Evolutionary conservation across 2,113 vertebrate genomes (phyloP).

Genomic region (Condylura cristata): DNA sequence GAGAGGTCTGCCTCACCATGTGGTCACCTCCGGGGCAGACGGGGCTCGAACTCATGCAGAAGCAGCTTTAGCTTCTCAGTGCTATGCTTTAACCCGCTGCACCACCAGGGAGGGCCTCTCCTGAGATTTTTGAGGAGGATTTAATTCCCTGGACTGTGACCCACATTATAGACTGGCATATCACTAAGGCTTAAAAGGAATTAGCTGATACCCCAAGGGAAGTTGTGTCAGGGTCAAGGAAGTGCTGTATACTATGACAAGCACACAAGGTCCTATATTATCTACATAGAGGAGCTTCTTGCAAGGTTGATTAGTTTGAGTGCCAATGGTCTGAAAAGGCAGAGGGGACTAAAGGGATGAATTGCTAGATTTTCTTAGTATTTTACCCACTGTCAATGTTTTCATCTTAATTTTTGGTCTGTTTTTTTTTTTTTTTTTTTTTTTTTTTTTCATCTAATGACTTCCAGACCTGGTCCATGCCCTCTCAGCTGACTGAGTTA

Average conservation of each 20-base stretch:
- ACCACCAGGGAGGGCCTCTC: no score
- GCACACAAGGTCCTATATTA: background rate
- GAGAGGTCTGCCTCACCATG: no score
- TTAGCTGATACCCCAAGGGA: background rate
- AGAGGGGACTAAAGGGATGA: background rate
- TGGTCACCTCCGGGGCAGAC: no score
- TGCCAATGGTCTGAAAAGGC: background rate
- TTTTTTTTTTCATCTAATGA: conserved; percentile 26
- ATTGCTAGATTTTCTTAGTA: background rate
- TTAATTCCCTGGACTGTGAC: background rate
- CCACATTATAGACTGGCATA: background rate
- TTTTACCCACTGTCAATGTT: conserved; percentile 53
- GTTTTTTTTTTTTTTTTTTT: conserved; percentile 24
- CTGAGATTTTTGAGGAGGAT: background rate
- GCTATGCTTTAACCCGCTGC: no score
- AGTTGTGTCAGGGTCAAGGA: background rate
- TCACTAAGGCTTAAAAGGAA: background rate
- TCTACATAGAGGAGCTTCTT: background rate
- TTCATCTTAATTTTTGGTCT: conserved; percentile 44
- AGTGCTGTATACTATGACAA: background rate
- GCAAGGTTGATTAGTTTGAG: background rate
- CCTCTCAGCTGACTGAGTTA: conserved; percentile 46
- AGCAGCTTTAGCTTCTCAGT: no score
- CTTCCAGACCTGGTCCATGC: conserved; percentile 50
- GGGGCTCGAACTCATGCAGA: no score